A percentile compares a stretch with the other conserved stretches of the same genome.
Evolutionary conservation across 2,797 vertebrate genomes (phyloP).

Genomic region (Euthynnus affinis): DNA sequence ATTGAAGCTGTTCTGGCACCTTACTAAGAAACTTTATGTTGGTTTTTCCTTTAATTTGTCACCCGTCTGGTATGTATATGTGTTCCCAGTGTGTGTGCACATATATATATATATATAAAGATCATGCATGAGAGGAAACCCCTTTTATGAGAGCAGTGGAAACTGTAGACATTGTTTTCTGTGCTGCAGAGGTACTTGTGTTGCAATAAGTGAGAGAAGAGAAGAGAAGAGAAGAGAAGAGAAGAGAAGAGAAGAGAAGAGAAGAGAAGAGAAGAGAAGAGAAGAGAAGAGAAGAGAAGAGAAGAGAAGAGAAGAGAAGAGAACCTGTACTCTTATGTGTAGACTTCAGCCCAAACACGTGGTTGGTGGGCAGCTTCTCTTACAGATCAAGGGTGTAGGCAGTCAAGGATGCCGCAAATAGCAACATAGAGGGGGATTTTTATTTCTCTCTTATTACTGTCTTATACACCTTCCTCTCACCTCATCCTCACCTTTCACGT

Average conservation of each 20-base stretch:
- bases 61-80: background rate
- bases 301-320: background rate
- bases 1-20: no score
- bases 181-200: constrained; percentile 12
- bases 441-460: constrained; percentile 57
- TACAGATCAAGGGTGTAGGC: constrained; percentile 62
- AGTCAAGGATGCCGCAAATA: constrained; percentile 69
- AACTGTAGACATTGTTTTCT: constrained; percentile 37
- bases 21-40: no score
- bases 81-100: background rate
- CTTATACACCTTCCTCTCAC: constrained; percentile 37
- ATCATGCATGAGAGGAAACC: constrained; percentile 46
- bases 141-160: constrained; percentile 45
- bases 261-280: constrained; percentile 24
- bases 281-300: background rate
- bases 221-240: constrained; percentile 6
- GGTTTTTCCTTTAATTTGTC: no score
- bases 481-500: constrained; percentile 39
- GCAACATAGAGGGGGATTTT: constrained; percentile 58
- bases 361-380: constrained; percentile 65
- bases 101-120: constrained; percentile 6
- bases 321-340: constrained; percentile 28
- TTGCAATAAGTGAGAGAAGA: constrained; percentile 1
- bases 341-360: constrained; percentile 55
- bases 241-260: constrained; percentile 23